Evolutionary conservation across 1,140 invertebrate species (phyloP), one percentile per base, ranked within the genome.

Genomic region (Drosophila fuyamai): DNA sequence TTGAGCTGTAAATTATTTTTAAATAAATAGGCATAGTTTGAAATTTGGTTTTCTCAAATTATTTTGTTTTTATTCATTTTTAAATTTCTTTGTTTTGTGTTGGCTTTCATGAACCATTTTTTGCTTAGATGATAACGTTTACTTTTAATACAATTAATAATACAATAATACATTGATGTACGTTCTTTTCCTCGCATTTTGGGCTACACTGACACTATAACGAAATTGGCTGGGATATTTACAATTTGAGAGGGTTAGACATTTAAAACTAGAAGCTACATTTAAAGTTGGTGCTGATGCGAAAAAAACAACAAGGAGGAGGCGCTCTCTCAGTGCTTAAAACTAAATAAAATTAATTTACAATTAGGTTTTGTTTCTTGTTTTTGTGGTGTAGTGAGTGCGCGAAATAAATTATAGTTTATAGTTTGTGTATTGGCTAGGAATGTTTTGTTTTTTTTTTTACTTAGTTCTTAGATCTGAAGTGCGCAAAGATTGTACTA

Each of bases 321-420:
- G 65, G 56, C 68, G 71, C 50, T 63, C 71, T 48, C 68, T 54
- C 51, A 53, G 44, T 65, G 57, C 83, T 86, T 86, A 86, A 70
- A 88, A 86, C 84, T 86, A 86, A 86, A 89, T 83, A 86, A 86
- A 86, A 86, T 83, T 82, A 80, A 83, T 83, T 79, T 86, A 86
- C 83, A 86, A 74, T 83, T 86, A 86, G 59, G 35, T 73, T 73
- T 73, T 63, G 47, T 10, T 72, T 75, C 77, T 51, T 27, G 40
- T 47, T 18, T 36, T 61, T 36, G 29, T 56, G 48, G 56, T 61
- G 40, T 35, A 29, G 62, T 44, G 47, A 67, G 66, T 72, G 83
- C 68, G 67, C 74, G 56, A 88, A 82, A 88, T 89, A 88, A 88
- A 78, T 88, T 89, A 88, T 79, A 57, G 76, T 66, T 78, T 50